These are phyloP conservation scores for Anarrhichthys ocellatus DNA, from an alignment of 2,113 vertebrate genomes.

Conservation along the genomic window DNA sequence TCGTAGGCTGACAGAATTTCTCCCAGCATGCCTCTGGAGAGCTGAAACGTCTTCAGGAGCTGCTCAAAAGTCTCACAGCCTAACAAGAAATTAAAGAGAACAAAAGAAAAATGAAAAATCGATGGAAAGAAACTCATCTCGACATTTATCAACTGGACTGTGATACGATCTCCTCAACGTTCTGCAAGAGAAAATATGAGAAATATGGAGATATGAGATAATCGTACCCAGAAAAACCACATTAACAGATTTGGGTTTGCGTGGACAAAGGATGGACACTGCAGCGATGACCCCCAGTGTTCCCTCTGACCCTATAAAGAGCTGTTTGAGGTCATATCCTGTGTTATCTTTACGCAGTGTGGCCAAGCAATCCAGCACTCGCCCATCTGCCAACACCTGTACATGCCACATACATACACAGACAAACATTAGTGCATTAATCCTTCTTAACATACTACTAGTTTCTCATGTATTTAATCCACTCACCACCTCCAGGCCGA, in stretches of 20 bases:
- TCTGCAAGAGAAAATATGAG: not conserved
- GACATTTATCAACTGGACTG: not conserved
- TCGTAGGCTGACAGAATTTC: constrained; percentile 96
- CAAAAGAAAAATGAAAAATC: not conserved
- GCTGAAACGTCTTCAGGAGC: constrained; percentile 89
- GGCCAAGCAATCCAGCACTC: constrained; percentile 87
- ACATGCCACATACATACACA: not conserved
- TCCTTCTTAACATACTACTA: not conserved
- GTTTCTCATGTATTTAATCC: not conserved
- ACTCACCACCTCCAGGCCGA: constrained; percentile 95
- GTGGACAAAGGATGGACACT: constrained; percentile 92
- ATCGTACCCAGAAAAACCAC: constrained; percentile 91
- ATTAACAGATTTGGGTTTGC: constrained; percentile 89
- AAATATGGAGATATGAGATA: not conserved
- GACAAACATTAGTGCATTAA: not conserved
- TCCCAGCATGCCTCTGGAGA: constrained; percentile 89
- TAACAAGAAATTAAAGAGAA: constrained; percentile 43
- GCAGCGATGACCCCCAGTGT: constrained; percentile 94
- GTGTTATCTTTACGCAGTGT: constrained; percentile 96
- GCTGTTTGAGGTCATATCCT: constrained; percentile 97
- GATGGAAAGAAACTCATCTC: not conserved
- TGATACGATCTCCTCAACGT: not conserved
- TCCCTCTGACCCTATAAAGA: constrained; percentile 96
- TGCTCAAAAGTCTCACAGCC: constrained; percentile 90
- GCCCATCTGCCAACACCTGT: constrained; percentile 92